A percentile compares a stretch with the other conserved stretches of the same genome.
Evolutionary conservation across 2,888 invertebrate species (phyloP).

Genomic region (Dryomyza anilis): DNA sequence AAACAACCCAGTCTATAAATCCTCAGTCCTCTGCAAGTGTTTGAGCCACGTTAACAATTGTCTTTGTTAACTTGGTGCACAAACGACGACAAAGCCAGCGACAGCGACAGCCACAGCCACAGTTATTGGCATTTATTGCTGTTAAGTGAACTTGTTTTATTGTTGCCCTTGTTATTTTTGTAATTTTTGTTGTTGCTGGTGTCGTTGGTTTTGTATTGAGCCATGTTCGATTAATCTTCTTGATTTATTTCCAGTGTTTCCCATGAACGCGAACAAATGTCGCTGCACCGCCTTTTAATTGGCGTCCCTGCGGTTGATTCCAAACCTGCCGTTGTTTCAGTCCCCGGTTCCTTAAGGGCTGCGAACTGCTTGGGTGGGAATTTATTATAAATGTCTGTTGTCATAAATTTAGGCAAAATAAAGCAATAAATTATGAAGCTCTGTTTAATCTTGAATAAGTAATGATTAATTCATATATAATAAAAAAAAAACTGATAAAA

Average conservation of each 20-base stretch:
- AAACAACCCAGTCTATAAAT: not conserved
- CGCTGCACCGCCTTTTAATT: constrained; percentile 46
- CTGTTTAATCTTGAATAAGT: not conserved
- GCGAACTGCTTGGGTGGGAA: not conserved
- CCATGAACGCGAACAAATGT: constrained; percentile 56
- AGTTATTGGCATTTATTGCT: constrained; percentile 23
- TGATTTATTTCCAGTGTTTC: constrained; percentile 59
- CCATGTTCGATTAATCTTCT: constrained; percentile 61
- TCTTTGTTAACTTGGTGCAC: too few species aligned
- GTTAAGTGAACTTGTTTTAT: constrained; percentile 19
- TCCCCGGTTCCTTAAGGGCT: not conserved
- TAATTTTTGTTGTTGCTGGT: constrained; percentile 38
- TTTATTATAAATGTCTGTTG: constrained; percentile 16
- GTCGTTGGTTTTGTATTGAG: constrained; percentile 55
- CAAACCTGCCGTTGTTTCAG: not conserved
- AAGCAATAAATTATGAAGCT: constrained; percentile 21
- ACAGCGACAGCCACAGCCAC: not conserved
- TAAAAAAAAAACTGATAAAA: too few species aligned
- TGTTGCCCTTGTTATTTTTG: constrained; percentile 39
- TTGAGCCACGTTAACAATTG: not conserved
- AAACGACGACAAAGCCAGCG: too few species aligned
- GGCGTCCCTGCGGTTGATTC: constrained; percentile 22
- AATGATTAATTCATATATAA: not conserved
- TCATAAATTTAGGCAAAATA: not conserved
- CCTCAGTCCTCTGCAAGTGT: not conserved